Conservation (phyloP, 2,797 vertebrate genomes). For the Sciurus carolinensis region DNA sequence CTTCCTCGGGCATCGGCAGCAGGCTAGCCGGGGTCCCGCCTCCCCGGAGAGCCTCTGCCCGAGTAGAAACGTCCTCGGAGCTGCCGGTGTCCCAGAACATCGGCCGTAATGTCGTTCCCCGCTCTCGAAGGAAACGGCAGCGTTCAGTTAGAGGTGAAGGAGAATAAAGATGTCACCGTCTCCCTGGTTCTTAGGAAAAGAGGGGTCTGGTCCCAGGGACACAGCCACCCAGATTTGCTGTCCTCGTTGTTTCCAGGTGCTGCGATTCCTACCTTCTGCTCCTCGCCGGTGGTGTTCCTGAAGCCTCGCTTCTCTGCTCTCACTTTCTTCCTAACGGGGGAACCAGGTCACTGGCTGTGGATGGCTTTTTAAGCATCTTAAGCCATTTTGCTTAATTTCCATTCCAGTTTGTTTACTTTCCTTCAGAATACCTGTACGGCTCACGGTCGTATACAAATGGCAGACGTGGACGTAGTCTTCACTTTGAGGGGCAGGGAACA, state of each 20-base stretch:
- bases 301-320: not conserved
- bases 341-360: not conserved
- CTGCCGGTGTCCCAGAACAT: too few species aligned
- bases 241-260: not conserved
- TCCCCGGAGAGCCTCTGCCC: too few species aligned
- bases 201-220: not conserved
- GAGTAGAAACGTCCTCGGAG: too few species aligned
- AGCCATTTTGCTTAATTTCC: constrained; percentile 32
- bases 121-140: not conserved
- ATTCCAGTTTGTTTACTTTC: not conserved
- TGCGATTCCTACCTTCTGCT: not conserved
- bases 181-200: not conserved
- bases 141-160: not conserved
- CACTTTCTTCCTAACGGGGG: not conserved
- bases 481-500: not conserved
- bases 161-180: not conserved
- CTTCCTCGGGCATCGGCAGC: not conserved
- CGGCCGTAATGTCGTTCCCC: not conserved
- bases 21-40: too few species aligned
- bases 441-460: not conserved
- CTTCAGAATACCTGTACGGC: not conserved
- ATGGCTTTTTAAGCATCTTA: not conserved
- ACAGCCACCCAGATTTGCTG: not conserved
- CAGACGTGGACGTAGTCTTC: not conserved
- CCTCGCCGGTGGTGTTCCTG: not conserved